These are phyloP conservation scores for Edolisoma coerulescens DNA, from an alignment of 2,113 vertebrate species.

Conservation along the genomic window DNA sequence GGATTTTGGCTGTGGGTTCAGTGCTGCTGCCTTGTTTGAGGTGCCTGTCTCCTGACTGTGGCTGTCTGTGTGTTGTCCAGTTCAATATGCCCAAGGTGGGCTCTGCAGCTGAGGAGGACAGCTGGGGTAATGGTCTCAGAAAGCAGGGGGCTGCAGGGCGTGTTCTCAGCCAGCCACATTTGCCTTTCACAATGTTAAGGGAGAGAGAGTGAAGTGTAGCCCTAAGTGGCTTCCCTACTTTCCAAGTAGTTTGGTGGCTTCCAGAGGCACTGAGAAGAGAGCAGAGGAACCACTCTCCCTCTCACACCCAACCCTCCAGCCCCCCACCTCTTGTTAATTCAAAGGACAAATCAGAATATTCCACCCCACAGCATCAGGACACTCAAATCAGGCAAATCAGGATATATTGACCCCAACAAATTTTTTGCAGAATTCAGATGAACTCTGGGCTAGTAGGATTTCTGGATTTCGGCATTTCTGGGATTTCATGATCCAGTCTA, in stretches of 20 bases:
- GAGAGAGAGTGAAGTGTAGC: not conserved
- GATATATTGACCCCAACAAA: too few relatives aligned
- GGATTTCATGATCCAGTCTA: not conserved
- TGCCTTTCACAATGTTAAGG: not conserved
- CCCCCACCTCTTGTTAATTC: not conserved
- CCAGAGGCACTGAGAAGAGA: not conserved
- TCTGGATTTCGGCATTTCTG: not conserved
- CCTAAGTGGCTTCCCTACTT: not conserved
- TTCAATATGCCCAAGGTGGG: not conserved
- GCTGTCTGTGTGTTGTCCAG: not conserved
- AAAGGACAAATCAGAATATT: not conserved
- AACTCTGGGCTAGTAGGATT: not conserved
- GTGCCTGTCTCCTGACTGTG: not conserved
- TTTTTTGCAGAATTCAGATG: not conserved
- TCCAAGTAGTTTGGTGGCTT: not conserved
- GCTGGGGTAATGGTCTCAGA: not conserved
- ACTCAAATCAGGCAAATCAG: not conserved
- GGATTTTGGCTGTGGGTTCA: not conserved
- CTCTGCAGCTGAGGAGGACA: not conserved
- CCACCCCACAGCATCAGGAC: not conserved
- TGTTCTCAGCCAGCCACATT: not conserved
- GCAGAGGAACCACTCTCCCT: not conserved
- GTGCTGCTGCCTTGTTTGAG: rapidly evolving
- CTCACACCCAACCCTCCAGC: not conserved
- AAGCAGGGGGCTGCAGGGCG: not conserved